phyloP scores from a whole-genome alignment of 2,797 vertebrate species.

The Sebastes oblongus region DNA sequence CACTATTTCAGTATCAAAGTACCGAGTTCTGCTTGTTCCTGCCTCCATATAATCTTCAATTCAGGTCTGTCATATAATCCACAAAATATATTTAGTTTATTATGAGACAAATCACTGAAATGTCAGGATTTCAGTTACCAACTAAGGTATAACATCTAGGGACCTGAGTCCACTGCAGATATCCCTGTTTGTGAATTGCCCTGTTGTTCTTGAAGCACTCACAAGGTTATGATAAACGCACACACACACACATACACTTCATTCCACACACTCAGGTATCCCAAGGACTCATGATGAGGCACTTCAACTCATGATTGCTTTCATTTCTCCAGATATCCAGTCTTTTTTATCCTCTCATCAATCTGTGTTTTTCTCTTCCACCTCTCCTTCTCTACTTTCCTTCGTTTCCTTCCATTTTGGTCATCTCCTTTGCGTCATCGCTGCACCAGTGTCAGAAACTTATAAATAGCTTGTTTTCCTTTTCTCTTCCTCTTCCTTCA shows the following conservation, averaged over 20 bases:
- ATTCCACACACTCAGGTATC: slow-evolving; percentile 14
- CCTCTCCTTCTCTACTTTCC: not conserved
- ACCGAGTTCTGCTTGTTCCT: not conserved
- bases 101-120: not conserved
- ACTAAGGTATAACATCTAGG: not conserved
- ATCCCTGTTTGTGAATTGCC: not conserved
- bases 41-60: not conserved
- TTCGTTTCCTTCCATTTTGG: not conserved
- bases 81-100: not conserved
- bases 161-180: not conserved
- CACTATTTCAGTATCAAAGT: not conserved
- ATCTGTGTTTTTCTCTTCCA: not conserved
- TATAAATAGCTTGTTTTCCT: slow-evolving; percentile 13
- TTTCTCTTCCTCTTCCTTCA: slow-evolving; percentile 7
- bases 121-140: not conserved
- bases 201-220: not conserved
- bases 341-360: not conserved
- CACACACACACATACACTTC: not conserved
- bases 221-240: not conserved
- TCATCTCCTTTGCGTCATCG: slow-evolving; percentile 11
- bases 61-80: not conserved
- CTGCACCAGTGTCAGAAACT: not conserved
- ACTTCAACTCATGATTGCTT: slow-evolving; percentile 29
- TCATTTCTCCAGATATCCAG: slow-evolving; percentile 8
- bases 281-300: slow-evolving; percentile 1